Conservation (phyloP, 2,888 invertebrate species). For the Stenchaetothrips biformis region DNA sequence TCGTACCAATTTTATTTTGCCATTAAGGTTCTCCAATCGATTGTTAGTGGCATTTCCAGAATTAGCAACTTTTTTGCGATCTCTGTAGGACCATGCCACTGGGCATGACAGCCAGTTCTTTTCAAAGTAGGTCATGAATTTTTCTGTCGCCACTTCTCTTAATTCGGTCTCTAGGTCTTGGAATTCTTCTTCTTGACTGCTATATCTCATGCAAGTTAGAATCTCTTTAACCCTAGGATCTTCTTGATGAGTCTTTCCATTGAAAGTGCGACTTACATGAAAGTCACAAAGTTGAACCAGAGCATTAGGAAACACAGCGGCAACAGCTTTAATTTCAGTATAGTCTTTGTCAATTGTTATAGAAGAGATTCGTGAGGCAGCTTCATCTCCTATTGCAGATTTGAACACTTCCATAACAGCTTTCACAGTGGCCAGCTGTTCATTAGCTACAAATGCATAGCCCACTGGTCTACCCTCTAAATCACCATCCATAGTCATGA, state of each 20-base stretch:
- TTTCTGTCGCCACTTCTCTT: not conserved
- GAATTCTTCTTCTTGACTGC: not conserved
- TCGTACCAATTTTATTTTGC: not conserved
- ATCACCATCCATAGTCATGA: not conserved
- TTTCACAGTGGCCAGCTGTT: not conserved
- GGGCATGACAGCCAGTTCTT: not conserved
- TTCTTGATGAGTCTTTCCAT: not conserved
- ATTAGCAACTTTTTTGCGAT: not conserved
- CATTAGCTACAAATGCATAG: not conserved
- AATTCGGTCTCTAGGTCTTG: not conserved
- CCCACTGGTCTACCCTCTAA: not conserved
- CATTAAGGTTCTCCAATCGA: not conserved
- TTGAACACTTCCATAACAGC: not conserved
- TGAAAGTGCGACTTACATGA: not conserved
- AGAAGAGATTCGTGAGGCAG: not conserved
- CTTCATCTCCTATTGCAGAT: not conserved
- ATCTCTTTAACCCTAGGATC: not conserved
- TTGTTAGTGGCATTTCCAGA: not conserved
- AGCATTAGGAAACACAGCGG: not conserved
- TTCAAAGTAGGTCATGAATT: not conserved
- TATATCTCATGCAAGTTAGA: not conserved
- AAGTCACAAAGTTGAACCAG: not conserved
- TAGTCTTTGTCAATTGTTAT: not conserved
- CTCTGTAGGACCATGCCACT: not conserved
- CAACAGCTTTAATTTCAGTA: not conserved